Percentiles rank a stretch among this genome's conserved stretches.
Evolutionary conservation across 2,797 vertebrate species (phyloP).

Genomic region (Zenarchopterus dispar): DNA sequence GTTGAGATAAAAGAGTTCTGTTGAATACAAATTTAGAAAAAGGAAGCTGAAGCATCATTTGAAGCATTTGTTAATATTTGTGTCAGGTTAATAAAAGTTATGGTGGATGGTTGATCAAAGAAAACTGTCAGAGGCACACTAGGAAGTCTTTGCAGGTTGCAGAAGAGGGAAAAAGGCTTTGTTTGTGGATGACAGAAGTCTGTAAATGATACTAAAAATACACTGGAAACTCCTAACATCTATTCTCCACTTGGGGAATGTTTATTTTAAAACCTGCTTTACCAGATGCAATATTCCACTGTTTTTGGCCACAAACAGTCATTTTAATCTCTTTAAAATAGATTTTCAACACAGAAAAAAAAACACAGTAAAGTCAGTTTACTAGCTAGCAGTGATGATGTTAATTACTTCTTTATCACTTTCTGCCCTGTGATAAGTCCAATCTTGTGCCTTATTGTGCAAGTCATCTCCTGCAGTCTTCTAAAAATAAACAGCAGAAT

Average conservation of each 20-base stretch:
- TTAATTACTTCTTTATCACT: constrained; percentile 4
- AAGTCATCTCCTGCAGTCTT: constrained; percentile 15
- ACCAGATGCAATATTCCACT: neutral
- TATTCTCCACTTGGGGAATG: too few species aligned
- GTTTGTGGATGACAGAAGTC: neutral
- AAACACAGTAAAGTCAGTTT: neutral
- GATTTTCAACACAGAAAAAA: neutral
- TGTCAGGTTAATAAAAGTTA: too few species aligned
- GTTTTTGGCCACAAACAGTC: neutral
- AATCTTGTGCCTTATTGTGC: constrained; percentile 17
- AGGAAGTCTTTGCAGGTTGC: too few species aligned
- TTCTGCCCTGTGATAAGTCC: constrained; percentile 2
- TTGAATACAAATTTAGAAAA: too few species aligned
- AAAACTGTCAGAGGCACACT: too few species aligned
- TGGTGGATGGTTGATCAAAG: too few species aligned
- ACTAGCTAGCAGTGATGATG: constrained; percentile 14
- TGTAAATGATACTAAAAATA: neutral
- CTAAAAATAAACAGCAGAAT: constrained; percentile 30
- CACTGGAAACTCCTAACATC: neutral
- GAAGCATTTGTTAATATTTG: too few species aligned
- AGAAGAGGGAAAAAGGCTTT: too few species aligned
- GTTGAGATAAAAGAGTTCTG: too few species aligned
- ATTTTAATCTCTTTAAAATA: neutral
- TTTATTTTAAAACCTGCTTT: too few species aligned
- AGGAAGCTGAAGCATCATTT: too few species aligned